Percentiles rank a stretch among this genome's conserved stretches.
These are phyloP conservation scores for Pempheris klunzingeri DNA, from an alignment of 2,797 vertebrate species.

Conservation along the genomic window DNA sequence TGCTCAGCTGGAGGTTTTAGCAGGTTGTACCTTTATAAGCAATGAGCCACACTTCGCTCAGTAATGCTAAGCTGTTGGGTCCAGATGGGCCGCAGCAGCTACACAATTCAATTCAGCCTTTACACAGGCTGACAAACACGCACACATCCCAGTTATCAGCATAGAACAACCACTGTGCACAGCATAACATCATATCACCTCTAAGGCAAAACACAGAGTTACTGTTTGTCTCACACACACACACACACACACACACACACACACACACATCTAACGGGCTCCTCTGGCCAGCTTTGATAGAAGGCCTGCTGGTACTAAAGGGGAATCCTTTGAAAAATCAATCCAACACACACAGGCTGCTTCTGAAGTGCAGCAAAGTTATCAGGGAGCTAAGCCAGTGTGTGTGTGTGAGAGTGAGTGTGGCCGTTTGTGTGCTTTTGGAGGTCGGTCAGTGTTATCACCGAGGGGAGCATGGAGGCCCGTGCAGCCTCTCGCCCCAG, in stretches of 20 bases:
- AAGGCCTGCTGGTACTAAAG: slow-evolving; percentile 56
- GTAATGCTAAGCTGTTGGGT: slow-evolving; percentile 49
- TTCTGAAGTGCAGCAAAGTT: slow-evolving; percentile 75
- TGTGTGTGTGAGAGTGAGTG: slow-evolving; percentile 45
- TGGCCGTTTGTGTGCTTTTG: slow-evolving; percentile 54
- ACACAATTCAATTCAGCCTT: slow-evolving; percentile 62
- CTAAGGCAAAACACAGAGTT: slow-evolving; percentile 34
- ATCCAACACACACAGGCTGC: slow-evolving; percentile 55
- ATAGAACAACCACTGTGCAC: slow-evolving; percentile 46
- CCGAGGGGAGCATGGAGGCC: slow-evolving; percentile 71
- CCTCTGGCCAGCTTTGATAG: slow-evolving; percentile 52
- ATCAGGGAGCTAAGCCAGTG: slow-evolving; percentile 66
- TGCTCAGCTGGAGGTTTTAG: slow-evolving; percentile 43
- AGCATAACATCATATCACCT: slow-evolving; percentile 58
- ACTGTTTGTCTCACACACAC: slow-evolving; percentile 25
- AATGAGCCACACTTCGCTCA: slow-evolving; percentile 41
- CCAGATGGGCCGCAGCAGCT: slow-evolving; percentile 47
- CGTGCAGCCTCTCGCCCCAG: slow-evolving; percentile 83
- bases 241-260: slow-evolving; percentile 22
- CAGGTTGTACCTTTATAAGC: slow-evolving; percentile 22
- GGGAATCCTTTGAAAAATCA: slow-evolving; percentile 72
- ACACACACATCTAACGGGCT: slow-evolving; percentile 35
- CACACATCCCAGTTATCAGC: slow-evolving; percentile 35
- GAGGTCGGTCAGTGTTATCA: slow-evolving; percentile 83
- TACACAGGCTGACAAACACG: slow-evolving; percentile 33